These are phyloP conservation scores for Eupsittula cactorum DNA, from an alignment of 2,113 vertebrate genomes.

Conservation along the genomic window DNA sequence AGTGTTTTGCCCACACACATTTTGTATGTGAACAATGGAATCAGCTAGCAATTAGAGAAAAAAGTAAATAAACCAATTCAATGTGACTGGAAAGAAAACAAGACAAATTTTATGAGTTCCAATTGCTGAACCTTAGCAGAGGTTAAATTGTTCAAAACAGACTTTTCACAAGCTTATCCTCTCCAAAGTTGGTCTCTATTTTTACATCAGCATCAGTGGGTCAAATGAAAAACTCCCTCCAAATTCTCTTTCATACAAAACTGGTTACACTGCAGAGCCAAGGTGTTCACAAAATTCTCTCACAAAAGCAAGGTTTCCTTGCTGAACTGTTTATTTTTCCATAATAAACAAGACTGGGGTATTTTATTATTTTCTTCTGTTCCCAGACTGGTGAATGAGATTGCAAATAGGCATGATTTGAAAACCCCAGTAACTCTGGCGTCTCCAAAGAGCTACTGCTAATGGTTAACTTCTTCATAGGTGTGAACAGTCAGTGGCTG, in stretches of 20 bases:
- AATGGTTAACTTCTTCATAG: not conserved
- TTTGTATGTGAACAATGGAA: not conserved
- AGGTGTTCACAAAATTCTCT: not conserved
- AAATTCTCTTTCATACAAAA: not conserved
- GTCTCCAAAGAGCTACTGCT: not conserved
- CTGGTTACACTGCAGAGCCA: not conserved
- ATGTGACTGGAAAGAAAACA: constrained; percentile 23
- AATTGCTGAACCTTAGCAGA: constrained; percentile 44
- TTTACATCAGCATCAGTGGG: not conserved
- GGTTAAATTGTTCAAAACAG: not conserved
- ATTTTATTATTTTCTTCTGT: not conserved
- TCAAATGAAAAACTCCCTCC: not conserved
- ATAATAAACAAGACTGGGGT: not conserved
- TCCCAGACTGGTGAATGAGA: not conserved
- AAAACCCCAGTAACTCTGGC: not conserved
- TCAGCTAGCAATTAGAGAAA: not conserved
- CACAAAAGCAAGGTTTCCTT: not conserved
- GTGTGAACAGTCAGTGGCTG: not conserved
- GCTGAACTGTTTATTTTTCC: not conserved
- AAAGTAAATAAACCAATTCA: constrained; percentile 15
- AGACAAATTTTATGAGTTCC: not conserved
- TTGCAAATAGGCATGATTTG: fast-evolving
- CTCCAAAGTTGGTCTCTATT: not conserved
- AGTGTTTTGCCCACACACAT: not conserved
- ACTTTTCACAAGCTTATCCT: not conserved